Evolutionary conservation across 2,888 invertebrate genomes (phyloP), one percentile per base, ranked within the genome.

Genomic region (Creontiades dilutus): DNA sequence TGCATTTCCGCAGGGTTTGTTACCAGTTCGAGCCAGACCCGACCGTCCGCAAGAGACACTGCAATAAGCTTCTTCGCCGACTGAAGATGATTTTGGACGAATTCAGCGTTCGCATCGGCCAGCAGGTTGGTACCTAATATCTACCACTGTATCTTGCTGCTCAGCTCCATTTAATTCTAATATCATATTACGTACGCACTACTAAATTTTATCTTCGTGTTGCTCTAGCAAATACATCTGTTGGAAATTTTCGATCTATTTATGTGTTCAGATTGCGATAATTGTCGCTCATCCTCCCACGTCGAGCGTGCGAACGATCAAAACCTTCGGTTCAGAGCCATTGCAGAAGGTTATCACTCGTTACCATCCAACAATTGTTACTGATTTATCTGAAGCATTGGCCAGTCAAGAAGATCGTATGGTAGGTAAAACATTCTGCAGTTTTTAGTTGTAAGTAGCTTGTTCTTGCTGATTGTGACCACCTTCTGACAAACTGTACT

Each of bases 251-350:
- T n/a, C n/a, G 57, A n/a, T 76, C 27, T 76, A 14, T 27, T 76
- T 57, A 57, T 16, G 3, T 52, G 13, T 76, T 46, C 76, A 86
- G 86, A 76, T 76, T 16, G 86, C 76, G 2, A 19, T 86, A 46
- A 86, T 86, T 48, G 48, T 86, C 0, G 86, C 86, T 13, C 86
- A 86, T 9, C 86, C 86, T 4, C 76, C 86, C 48, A 76, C 68
- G 0, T 12, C 86, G 4, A 46, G 47, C 23, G 86, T 68, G 3
- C 46, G 19, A 1, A 46, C 27, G 1, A 86, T 86, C 76, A 68
- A 47, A 47, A 86, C 86, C 1, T 86, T 52, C 48, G 86, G 86
- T 23, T 86, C 86, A 1, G 52, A 14, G 0, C 86, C 86, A 13
- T n/a, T 86, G 68, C 86, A 86, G 47, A 27, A 76, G n/a, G 86